Evolutionary conservation across 2,113 vertebrate species (phyloP).

Genomic region (Tiliqua scincoides): DNA sequence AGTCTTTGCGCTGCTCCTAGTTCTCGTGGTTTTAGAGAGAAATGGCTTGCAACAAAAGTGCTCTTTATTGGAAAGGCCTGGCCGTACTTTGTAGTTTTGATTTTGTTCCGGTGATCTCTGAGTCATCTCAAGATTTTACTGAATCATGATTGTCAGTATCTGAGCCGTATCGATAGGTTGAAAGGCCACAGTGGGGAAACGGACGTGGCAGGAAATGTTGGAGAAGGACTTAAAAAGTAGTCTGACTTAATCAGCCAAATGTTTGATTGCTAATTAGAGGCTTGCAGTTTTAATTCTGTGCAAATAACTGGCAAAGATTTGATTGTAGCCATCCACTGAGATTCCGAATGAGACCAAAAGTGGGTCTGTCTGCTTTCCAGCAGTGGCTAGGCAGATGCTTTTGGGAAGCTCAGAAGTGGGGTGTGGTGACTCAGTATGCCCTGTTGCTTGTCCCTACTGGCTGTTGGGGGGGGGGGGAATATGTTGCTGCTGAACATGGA

Average conservation of each 20-base stretch:
- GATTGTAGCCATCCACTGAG: neutral
- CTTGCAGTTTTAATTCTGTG: neutral
- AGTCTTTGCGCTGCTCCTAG: neutral
- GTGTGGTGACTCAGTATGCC: neutral
- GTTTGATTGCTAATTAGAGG: neutral
- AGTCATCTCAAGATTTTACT: neutral
- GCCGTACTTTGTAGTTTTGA: too few species aligned
- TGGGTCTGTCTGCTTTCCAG: too few species aligned
- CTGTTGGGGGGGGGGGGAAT: neutral
- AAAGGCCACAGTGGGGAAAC: neutral
- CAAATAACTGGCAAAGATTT: neutral
- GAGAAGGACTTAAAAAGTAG: neutral
- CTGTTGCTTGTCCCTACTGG: neutral
- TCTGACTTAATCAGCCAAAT: neutral
- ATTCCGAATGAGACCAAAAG: too few species aligned
- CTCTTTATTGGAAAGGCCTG: too few species aligned
- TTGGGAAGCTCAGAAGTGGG: neutral
- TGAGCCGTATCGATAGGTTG: neutral
- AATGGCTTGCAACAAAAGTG: too few species aligned
- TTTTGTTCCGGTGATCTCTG: too few species aligned
- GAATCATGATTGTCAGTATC: neutral
- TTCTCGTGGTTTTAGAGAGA: neutral
- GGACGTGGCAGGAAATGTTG: neutral
- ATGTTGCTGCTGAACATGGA: neutral
- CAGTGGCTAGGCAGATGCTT: too few species aligned